Evolutionary conservation across 2,888 invertebrate genomes (phyloP), one percentile per base, ranked within the genome.

Genomic region (Drosophila colorata): DNA sequence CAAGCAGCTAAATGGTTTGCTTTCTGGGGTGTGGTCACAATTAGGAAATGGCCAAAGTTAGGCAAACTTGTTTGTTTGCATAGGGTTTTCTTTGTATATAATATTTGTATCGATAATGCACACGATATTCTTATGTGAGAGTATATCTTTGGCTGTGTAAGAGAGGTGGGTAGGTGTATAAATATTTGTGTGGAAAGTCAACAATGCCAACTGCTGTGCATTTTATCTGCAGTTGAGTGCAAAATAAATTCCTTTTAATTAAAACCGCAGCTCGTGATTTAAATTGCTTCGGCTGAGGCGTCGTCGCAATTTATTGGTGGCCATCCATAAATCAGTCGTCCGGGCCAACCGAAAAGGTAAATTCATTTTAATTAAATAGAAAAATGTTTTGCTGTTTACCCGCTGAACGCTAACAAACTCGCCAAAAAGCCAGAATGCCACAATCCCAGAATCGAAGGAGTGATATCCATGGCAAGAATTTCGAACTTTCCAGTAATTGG

Each of bases 311-410:
- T 86, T 87, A 84, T 87, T 82, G 86, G 72, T 56, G 70, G 67
- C 73, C 73, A 77, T 86, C 80, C 77, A 84, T 84, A 87, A 84
- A 87, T 85, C 83, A 87, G 53, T 49, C 35, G 73, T 49, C 41
- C 14, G 25, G 40, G 58, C 55, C 61, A 61, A 52, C 46, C 73
- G 58, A 70, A 83, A 85, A 84, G 87, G 83, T 84, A 82, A 83
- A 84, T 84, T 87, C 79, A 81, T 87, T 83, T 84, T 84, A 84
- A 85, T 86, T 88, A 85, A 88, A 86, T 86, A 85, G 86, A 88
- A 85, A 86, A 85, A 88, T 85, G 83, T 87, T 88, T 87, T 78
- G 80, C 78, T 87, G 71, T 72, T 85, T 77, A 71, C 69, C 57
- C 76, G 66, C 55, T 53, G 48, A 47, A 70, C 56, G 71, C 71